A percentile compares a stretch with the other conserved stretches of the same genome.
phyloP scores from a whole-genome alignment of 2,113 vertebrate species.

The Amazona guildingii region DNA sequence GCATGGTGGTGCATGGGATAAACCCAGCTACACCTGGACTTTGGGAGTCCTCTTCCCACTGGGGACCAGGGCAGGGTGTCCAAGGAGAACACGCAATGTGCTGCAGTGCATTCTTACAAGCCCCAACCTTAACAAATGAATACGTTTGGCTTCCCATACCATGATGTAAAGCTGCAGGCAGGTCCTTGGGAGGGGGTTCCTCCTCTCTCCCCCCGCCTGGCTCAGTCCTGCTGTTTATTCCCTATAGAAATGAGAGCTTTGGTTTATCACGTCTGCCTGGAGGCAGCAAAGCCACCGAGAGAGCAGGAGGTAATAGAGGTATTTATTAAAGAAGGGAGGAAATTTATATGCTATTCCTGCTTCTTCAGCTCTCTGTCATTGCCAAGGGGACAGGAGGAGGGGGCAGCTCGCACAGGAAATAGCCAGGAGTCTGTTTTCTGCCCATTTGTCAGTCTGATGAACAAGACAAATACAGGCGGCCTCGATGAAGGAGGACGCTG shows the following conservation, averaged over 20 bases:
- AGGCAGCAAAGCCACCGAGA: slow-evolving; percentile 9
- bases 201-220: not conserved
- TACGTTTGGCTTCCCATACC: accelerated
- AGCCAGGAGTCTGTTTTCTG: slow-evolving; percentile 61
- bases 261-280: slow-evolving; percentile 19
- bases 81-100: accelerated
- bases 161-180: not conserved
- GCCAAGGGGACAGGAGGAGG: slow-evolving; percentile 50
- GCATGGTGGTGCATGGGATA: accelerated
- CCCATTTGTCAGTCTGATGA: slow-evolving; percentile 60
- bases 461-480: slow-evolving; percentile 23
- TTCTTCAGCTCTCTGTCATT: slow-evolving; percentile 42
- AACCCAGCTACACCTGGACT: not conserved
- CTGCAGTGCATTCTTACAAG: not conserved
- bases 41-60: not conserved
- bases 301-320: slow-evolving; percentile 48
- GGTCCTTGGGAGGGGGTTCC: not conserved
- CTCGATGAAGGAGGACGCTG: slow-evolving; percentile 7
- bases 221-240: not conserved
- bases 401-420: slow-evolving; percentile 45
- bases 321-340: slow-evolving; percentile 59
- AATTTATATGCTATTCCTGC: slow-evolving; percentile 63
- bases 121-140: not conserved
- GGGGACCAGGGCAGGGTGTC: not conserved
- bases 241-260: not conserved